A percentile compares a stretch with the other conserved stretches of the same genome.
These are phyloP conservation scores for Azorinus chamasolen DNA, from an alignment of 2,888 invertebrate genomes.

Conservation along the genomic window DNA sequence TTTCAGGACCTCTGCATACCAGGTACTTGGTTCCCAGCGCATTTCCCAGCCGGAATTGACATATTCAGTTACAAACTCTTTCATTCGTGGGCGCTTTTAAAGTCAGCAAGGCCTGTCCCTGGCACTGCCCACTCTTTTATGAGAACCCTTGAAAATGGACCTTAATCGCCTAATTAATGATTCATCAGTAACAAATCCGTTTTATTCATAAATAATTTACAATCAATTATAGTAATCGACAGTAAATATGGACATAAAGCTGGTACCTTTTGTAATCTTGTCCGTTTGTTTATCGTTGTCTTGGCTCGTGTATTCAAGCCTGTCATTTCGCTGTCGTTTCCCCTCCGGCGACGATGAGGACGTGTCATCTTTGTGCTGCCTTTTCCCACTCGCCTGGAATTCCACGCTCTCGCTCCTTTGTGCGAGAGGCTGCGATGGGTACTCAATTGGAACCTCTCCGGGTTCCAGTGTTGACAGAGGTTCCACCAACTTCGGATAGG, in stretches of 20 bases:
- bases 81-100: slow-evolving; percentile 18
- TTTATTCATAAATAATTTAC: slow-evolving; percentile 68
- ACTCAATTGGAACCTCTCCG: slow-evolving; percentile 14
- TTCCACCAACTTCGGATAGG: slow-evolving; percentile 80
- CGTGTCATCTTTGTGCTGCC: slow-evolving; percentile 19
- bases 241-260: slow-evolving; percentile 58
- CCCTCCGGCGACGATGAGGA: slow-evolving; percentile 29
- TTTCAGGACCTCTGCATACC: slow-evolving; percentile 32
- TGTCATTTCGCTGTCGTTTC: slow-evolving; percentile 51
- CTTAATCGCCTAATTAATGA: slow-evolving; percentile 61
- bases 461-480: slow-evolving; percentile 62
- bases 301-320: slow-evolving; percentile 41
- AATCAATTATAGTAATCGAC: slow-evolving; percentile 63
- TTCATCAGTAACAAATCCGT: slow-evolving; percentile 57
- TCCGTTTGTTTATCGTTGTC: slow-evolving; percentile 46
- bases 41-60: slow-evolving; percentile 24
- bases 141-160: slow-evolving; percentile 32
- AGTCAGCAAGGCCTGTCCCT: slow-evolving; percentile 8
- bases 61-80: slow-evolving; percentile 9
- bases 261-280: slow-evolving; percentile 62
- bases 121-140: slow-evolving; percentile 47
- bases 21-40: slow-evolving; percentile 51
- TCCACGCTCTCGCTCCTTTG: slow-evolving; percentile 14
- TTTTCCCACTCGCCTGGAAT: slow-evolving; percentile 17
- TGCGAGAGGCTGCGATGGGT: slow-evolving; percentile 19